phyloP scores from a whole-genome alignment of 2,797 vertebrate species.

The Hippopotamyrus pictus region DNA sequence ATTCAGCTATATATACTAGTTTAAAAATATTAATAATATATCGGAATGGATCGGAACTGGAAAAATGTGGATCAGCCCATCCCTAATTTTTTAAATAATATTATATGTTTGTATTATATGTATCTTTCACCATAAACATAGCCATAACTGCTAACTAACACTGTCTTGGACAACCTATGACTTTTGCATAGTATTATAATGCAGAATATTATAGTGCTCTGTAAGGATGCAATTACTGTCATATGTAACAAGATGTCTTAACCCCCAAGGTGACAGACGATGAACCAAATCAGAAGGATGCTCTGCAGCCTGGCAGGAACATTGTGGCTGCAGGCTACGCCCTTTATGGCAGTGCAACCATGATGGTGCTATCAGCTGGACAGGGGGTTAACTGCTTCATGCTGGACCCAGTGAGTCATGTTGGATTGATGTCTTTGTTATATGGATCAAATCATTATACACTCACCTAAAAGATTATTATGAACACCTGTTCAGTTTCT shows the following conservation, averaged over 20 bases:
- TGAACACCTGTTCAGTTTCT: too few relatives aligned
- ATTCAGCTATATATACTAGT: background rate
- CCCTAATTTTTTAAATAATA: background rate
- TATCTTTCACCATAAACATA: background rate
- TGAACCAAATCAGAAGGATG: conserved; percentile 78
- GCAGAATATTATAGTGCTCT: background rate
- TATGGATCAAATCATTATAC: background rate
- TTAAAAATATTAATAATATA: background rate
- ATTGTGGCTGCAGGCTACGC: conserved; percentile 91
- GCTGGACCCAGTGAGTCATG: conserved; percentile 82
- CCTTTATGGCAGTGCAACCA: conserved; percentile 91
- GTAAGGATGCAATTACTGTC: background rate
- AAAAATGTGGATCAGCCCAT: too few relatives aligned
- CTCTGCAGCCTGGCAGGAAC: conserved; percentile 80
- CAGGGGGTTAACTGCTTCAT: conserved; percentile 94
- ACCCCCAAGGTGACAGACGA: conserved; percentile 57
- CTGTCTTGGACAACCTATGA: background rate
- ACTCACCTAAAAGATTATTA: too few relatives aligned
- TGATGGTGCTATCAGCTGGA: conserved; percentile 84
- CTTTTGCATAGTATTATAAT: background rate
- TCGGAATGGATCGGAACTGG: too few relatives aligned
- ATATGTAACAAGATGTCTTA: background rate
- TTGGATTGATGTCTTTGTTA: background rate
- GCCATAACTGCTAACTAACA: background rate
- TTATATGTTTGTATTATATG: background rate